Conservation (phyloP, 2,888 invertebrate species). For the Epinotia brunnichana region DNA sequence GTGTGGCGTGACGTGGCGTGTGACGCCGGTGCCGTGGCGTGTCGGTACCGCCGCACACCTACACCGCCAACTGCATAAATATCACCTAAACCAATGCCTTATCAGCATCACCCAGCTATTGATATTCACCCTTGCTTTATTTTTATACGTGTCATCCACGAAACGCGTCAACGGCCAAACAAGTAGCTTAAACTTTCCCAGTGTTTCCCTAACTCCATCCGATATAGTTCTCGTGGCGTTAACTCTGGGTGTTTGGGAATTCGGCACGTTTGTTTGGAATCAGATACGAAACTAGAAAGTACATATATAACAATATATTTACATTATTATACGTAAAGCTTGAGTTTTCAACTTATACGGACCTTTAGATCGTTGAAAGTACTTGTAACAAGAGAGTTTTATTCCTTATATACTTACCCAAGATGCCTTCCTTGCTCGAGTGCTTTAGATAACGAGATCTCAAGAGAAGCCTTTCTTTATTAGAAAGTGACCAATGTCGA, state of each 20-base stretch:
- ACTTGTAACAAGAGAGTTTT: conserved; percentile 21
- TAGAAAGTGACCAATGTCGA: conserved; percentile 29
- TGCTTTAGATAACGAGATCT: conserved; percentile 38
- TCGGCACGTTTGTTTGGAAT: conserved; percentile 37
- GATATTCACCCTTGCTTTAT: conserved; percentile 35
- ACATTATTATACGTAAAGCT: background rate
- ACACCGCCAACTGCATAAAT: conserved; percentile 50
- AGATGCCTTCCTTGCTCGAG: conserved; percentile 37
- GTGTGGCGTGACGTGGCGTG: conserved; percentile 43
- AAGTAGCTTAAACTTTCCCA: conserved; percentile 37
- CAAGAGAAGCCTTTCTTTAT: conserved; percentile 25
- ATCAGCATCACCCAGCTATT: conserved; percentile 39
- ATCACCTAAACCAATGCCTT: conserved; percentile 36
- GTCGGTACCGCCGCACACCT: conserved; percentile 57
- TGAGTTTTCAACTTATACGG: conserved; percentile 14
- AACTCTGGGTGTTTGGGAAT: conserved; percentile 30
- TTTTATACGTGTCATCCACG: conserved; percentile 17
- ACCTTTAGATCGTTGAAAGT: conserved; percentile 11
- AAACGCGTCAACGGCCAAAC: conserved; percentile 21
- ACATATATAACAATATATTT: background rate
- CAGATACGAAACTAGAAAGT: conserved; percentile 20
- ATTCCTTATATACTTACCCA: conserved; percentile 18
- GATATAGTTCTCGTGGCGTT: conserved; percentile 31
- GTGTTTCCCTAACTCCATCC: conserved; percentile 34
- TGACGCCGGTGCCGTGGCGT: conserved; percentile 53